Evolutionary conservation across 2,113 vertebrate genomes (phyloP).

Genomic region (Pelmatolapia mariae): DNA sequence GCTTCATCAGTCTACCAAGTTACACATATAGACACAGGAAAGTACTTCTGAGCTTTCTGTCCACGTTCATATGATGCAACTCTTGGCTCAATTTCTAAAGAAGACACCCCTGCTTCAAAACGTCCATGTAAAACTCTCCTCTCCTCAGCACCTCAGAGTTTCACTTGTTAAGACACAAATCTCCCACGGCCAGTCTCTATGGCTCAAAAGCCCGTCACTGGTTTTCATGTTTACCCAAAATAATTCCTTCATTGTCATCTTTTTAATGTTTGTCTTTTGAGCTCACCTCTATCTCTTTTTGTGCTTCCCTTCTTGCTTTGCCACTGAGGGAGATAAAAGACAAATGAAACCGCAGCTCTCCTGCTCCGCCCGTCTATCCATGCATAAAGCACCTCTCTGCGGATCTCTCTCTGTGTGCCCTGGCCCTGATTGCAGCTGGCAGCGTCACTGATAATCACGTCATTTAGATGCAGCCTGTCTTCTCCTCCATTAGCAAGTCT

Average conservation of each 20-base stretch:
- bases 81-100: slow-evolving; percentile 30
- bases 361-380: slow-evolving; percentile 14
- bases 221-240: background rate
- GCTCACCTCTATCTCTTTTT: background rate
- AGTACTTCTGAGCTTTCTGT: slow-evolving; percentile 16
- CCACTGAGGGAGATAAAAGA: slow-evolving; percentile 41
- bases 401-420: slow-evolving; percentile 30
- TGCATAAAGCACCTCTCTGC: slow-evolving; percentile 54
- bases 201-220: background rate
- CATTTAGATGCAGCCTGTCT: slow-evolving; percentile 65
- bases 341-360: slow-evolving; percentile 30
- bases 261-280: background rate
- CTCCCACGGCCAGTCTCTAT: background rate
- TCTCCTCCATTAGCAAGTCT: slow-evolving; percentile 58
- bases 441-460: slow-evolving; percentile 68
- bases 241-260: slow-evolving; percentile 24
- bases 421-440: slow-evolving; percentile 67
- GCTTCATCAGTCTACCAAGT: background rate
- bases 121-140: background rate
- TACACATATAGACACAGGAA: background rate
- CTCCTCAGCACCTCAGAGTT: background rate
- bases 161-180: slow-evolving; percentile 1
- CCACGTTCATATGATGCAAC: slow-evolving; percentile 30
- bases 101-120: slow-evolving; percentile 16
- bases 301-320: background rate